phyloP scores from a whole-genome alignment of 2,113 vertebrate species.

The Malurus melanocephalus region DNA sequence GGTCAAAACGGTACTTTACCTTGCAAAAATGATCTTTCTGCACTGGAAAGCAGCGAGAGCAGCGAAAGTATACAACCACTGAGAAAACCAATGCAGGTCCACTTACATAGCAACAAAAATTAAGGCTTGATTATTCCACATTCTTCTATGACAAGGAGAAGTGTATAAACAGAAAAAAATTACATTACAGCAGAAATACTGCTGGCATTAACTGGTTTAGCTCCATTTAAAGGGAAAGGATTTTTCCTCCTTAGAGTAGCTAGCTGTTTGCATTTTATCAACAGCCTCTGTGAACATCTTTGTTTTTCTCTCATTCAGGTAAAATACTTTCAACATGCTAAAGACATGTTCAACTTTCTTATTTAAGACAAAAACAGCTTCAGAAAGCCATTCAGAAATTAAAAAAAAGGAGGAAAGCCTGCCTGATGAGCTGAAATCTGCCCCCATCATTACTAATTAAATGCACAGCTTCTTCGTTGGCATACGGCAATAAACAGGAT shows the following conservation, averaged over 20 bases:
- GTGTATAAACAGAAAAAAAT: background rate
- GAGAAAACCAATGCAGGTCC: background rate
- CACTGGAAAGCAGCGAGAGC: background rate
- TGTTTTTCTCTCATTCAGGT: background rate
- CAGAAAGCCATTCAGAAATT: background rate
- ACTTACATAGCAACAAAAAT: background rate
- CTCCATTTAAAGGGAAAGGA: background rate
- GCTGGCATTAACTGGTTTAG: background rate
- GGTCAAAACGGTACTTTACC: background rate
- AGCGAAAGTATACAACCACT: background rate
- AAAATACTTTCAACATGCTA: background rate
- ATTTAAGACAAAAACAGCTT: no score
- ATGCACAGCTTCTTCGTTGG: background rate
- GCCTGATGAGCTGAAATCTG: background rate
- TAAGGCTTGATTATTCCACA: background rate
- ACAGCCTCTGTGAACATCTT: background rate
- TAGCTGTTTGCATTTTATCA: background rate
- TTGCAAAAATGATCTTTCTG: background rate
- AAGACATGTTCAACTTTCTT: background rate
- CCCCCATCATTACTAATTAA: background rate
- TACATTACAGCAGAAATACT: background rate
- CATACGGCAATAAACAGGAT: background rate
- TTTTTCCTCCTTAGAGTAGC: background rate
- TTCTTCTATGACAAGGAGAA: rapidly evolving
- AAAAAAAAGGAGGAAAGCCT: background rate